Evolutionary conservation across 2,113 vertebrate species (phyloP), one percentile per base, ranked within the genome.

Genomic region (Scytalopus superciliaris): DNA sequence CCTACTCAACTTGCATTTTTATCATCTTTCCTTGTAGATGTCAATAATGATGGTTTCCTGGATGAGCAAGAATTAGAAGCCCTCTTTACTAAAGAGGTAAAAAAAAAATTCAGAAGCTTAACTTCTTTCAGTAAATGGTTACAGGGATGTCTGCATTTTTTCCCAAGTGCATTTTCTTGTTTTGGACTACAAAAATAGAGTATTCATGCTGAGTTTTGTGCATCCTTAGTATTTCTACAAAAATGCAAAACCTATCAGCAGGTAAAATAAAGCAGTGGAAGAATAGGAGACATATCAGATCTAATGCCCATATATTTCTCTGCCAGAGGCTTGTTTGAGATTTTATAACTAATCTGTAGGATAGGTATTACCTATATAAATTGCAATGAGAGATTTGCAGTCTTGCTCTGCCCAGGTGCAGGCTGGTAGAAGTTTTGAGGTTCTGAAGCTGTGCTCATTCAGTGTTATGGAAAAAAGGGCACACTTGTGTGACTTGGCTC

Each of bases 1-100:
- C 57, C 23, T 60, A 66, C 69, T 97, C 55, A 95, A 12, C 50
- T 89, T 97, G 3, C 64, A 52, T 93, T 97, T 97, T 75, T 79
- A 76, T 95, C 60, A 63, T n/a, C 92, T 79, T 57, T 94, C 94
- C 90, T 96, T 97, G 63, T 97, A 99, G 99, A 99, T 97, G 97
- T 99, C 63, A 99, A 99, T 92, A 98, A 97, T 94, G 99, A 99
- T 96, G 98, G 98, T 40, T 99, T 98, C 96, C 98, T 99, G 84
- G 99, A 99, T 96, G 99, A 99, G 63, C 99, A 99, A 96, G 99
- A 99, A 95, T 97, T 99, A 94, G 99, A 99, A 98, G 98, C 99
- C 19, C 94, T 99, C 4, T 99, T 99, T 97, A 99, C 99, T 55
- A 99, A 99, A 97, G 99, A 99, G 99, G 99, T 99, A 98, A 97